Conservation (phyloP, 92 coral and sea anemone species). For the Paramuricea clavata region DNA sequence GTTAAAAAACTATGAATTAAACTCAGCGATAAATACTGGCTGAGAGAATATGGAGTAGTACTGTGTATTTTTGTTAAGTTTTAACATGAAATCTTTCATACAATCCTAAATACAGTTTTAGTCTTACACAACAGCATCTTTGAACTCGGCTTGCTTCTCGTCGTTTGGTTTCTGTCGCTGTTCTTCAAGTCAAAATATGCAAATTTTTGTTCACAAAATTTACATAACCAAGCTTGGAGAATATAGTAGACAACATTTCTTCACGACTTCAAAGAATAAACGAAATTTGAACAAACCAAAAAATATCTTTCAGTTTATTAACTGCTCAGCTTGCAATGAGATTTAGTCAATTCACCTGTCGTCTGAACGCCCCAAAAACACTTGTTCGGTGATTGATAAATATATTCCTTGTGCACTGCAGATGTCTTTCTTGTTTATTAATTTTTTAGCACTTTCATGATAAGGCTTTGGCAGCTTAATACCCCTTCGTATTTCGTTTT, state of each 20-base stretch:
- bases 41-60: too few relatives aligned
- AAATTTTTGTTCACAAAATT: neutral
- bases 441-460: conserved; percentile 19
- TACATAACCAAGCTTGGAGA: conserved; percentile 7
- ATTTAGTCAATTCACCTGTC: conserved; percentile 32
- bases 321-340: neutral
- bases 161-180: too few relatives aligned
- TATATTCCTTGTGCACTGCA: conserved; percentile 14
- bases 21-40: too few relatives aligned
- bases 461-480: conserved; percentile 17
- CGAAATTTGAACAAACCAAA: neutral
- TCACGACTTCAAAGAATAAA: neutral
- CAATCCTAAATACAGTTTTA: too few relatives aligned
- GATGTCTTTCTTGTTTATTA: conserved; percentile 3
- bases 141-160: too few relatives aligned
- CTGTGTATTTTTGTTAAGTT: neutral
- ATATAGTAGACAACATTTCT: neutral
- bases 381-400: conserved; percentile 4
- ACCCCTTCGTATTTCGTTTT: neutral
- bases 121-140: too few relatives aligned
- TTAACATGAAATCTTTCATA: too few relatives aligned
- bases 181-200: too few relatives aligned
- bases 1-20: too few relatives aligned
- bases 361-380: neutral
- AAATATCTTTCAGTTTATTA: neutral